Percentiles rank a stretch among this genome's conserved stretches.
Conservation (phyloP, 1,140 invertebrate species). For the Drosophila guanche region DNA sequence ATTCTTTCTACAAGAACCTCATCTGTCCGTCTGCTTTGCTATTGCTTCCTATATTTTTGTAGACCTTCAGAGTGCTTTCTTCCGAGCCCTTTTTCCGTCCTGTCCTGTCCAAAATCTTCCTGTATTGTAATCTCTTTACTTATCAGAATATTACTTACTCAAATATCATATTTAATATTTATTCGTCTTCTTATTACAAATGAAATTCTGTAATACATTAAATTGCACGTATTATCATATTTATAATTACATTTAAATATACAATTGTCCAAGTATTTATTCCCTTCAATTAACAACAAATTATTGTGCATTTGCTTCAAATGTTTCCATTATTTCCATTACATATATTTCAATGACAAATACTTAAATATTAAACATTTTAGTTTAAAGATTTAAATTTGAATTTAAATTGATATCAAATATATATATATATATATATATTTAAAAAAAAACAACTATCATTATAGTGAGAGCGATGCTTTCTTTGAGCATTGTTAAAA, state of each 20-base stretch:
- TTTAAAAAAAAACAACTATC: slow-evolving; percentile 10
- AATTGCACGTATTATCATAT: slow-evolving; percentile 35
- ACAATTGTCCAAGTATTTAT: slow-evolving; percentile 7
- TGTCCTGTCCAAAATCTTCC: neutral
- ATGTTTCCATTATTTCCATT: slow-evolving; percentile 9
- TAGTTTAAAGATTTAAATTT: slow-evolving; percentile 5
- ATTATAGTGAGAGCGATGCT: slow-evolving; percentile 12
- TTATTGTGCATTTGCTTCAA: neutral
- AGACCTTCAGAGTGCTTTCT: no score
- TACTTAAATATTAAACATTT: slow-evolving; percentile 2
- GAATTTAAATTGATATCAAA: slow-evolving; percentile 3
- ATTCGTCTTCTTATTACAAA: slow-evolving; percentile 10
- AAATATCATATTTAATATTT: slow-evolving; percentile 10
- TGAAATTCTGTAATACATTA: slow-evolving; percentile 7
- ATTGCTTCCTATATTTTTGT: no score
- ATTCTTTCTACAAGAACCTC: neutral
- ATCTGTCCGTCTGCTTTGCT: no score
- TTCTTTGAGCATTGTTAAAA: slow-evolving; percentile 19
- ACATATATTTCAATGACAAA: slow-evolving; percentile 6
- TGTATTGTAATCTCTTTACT: slow-evolving; percentile 16
- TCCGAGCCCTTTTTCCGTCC: neutral
- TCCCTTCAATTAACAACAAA: slow-evolving; percentile 12
- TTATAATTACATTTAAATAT: neutral
- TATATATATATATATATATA: slow-evolving; percentile 14
- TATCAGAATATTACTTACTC: slow-evolving; percentile 5